Conservation (phyloP, 1,140 invertebrate genomes). For the Heliconius eleuchia region DNA sequence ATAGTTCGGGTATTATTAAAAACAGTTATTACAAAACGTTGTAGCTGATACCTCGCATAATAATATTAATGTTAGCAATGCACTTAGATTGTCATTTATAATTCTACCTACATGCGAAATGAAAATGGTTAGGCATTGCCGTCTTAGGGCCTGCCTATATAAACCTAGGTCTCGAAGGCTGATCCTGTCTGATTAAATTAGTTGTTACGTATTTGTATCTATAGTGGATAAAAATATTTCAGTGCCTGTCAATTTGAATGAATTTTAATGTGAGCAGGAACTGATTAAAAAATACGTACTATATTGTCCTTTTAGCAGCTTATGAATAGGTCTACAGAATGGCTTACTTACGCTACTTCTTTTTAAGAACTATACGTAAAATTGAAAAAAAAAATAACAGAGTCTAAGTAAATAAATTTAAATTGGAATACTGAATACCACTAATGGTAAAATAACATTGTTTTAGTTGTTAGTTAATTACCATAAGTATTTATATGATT, state of each 20-base stretch:
- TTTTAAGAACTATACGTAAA: neutral
- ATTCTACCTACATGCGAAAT: conserved; percentile 24
- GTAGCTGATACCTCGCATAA: conserved; percentile 31
- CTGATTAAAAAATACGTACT: too few species aligned
- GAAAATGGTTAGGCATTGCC: conserved; percentile 29
- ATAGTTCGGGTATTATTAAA: neutral
- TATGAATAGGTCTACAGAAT: neutral
- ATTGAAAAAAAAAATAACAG: neutral
- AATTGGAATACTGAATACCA: neutral
- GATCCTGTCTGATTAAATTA: conserved; percentile 10
- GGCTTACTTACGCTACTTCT: too few species aligned
- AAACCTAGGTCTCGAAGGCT: neutral
- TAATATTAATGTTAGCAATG: conserved; percentile 26
- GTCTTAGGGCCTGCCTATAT: conserved; percentile 4
- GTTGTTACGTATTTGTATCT: neutral
- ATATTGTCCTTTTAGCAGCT: too few species aligned
- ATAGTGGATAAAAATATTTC: neutral
- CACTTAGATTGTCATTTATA: conserved; percentile 20
- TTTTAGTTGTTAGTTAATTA: neutral
- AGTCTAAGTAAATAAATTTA: neutral
- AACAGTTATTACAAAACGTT: neutral
- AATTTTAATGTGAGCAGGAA: neutral
- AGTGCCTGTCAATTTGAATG: neutral
- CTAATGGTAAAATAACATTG: neutral
- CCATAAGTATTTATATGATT: neutral